Evolutionary conservation across 2,797 vertebrate species (phyloP).

Genomic region (Alosa sapidissima): DNA sequence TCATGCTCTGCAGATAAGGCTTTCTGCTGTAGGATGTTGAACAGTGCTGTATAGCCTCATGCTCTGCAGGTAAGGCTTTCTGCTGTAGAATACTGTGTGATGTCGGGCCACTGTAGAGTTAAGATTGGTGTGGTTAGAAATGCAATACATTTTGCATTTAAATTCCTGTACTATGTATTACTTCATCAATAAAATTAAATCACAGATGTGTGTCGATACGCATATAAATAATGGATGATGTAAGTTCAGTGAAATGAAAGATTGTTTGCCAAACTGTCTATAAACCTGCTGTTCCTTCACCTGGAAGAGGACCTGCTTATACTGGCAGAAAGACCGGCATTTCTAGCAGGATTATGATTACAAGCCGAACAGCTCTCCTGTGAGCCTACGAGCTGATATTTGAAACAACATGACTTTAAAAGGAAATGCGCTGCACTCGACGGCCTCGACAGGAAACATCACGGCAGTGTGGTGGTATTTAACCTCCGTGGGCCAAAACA

Average conservation of each 20-base stretch:
- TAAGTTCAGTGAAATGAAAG: background rate
- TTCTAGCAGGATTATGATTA: constrained; percentile 17
- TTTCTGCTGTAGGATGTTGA: too few species aligned
- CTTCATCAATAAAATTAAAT: background rate
- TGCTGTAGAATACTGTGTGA: too few species aligned
- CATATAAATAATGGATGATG: background rate
- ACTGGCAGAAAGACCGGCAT: constrained; percentile 22
- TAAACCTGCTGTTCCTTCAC: background rate
- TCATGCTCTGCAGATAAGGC: too few species aligned
- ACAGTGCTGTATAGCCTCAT: too few species aligned
- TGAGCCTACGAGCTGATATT: background rate
- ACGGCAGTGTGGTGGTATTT: constrained; percentile 4
- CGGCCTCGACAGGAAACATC: background rate
- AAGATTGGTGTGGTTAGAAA: background rate
- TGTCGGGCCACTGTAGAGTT: background rate
- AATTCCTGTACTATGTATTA: background rate
- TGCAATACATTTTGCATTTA: too few species aligned
- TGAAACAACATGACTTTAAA: constrained; percentile 18
- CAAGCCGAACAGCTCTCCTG: constrained; percentile 12
- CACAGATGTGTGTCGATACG: background rate
- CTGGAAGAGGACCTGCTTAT: background rate
- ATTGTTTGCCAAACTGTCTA: background rate
- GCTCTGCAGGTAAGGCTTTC: too few species aligned
- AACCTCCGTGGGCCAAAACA: background rate
- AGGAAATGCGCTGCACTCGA: background rate